A percentile compares a stretch with the other conserved stretches of the same genome.
These are phyloP conservation scores for Gorsachius goisagi DNA, from an alignment of 2,113 vertebrate species.

Conservation along the genomic window DNA sequence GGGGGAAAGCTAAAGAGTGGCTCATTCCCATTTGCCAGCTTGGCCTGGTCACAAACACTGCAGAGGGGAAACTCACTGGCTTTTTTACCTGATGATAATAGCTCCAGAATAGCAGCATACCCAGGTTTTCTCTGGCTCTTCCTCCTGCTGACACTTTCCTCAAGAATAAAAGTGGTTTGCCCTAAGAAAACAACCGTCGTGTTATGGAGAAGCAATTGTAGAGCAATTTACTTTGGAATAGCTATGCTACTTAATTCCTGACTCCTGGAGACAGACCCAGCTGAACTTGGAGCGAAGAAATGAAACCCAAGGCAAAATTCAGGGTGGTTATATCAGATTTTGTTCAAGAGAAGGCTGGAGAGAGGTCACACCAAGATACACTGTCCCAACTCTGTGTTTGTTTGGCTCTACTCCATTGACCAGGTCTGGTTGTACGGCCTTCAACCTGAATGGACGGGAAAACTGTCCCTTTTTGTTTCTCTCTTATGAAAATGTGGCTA, in stretches of 20 bases:
- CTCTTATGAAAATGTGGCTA: background rate
- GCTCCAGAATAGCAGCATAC: background rate
- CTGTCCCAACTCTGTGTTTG: background rate
- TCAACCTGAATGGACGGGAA: background rate
- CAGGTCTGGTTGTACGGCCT: background rate
- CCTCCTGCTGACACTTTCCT: background rate
- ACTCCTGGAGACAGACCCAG: background rate
- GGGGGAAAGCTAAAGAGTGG: background rate
- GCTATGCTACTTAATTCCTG: background rate
- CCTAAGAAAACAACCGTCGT: conserved; percentile 7
- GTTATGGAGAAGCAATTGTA: background rate
- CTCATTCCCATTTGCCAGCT: background rate
- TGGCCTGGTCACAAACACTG: background rate
- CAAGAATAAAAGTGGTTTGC: background rate
- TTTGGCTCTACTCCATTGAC: background rate
- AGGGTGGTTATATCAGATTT: background rate
- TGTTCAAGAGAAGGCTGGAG: background rate
- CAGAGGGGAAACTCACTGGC: background rate
- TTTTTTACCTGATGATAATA: background rate
- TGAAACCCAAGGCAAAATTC: background rate
- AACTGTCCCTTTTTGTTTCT: background rate
- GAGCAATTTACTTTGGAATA: conserved; percentile 15
- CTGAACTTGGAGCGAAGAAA: background rate
- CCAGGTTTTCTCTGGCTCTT: conserved; percentile 11
- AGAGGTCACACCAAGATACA: background rate